Percentiles rank a stretch among this genome's conserved stretches.
Conservation (phyloP, 2,797 vertebrate genomes). For the Enteromius unitaeniatus region DNA sequence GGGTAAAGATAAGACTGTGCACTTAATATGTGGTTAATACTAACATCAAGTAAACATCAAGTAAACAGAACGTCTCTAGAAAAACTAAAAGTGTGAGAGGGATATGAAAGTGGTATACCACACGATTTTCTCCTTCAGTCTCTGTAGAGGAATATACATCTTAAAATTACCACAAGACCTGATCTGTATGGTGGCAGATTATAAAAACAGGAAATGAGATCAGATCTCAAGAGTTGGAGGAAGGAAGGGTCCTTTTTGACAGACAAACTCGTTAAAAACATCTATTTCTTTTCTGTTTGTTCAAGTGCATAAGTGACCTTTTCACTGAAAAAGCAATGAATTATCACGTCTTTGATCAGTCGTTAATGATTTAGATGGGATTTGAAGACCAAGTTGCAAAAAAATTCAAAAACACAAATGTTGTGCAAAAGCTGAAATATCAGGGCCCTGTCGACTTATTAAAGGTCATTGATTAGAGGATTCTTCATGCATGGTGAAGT, state of each 20-base stretch:
- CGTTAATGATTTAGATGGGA: background rate
- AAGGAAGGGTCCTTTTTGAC: background rate
- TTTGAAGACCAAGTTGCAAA: background rate
- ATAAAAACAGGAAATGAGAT: conserved; percentile 24
- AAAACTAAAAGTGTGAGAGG: background rate
- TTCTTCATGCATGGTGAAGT: background rate
- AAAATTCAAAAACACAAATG: background rate
- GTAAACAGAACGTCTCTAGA: background rate
- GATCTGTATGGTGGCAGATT: background rate
- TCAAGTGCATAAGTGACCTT: background rate
- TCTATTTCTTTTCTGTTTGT: background rate
- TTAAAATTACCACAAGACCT: background rate
- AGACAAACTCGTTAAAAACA: background rate
- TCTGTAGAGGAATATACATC: background rate
- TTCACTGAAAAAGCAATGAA: background rate
- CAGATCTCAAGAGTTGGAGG: background rate
- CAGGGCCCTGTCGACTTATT: background rate
- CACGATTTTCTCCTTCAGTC: background rate
- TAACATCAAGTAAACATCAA: too few species aligned
- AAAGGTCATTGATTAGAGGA: background rate
- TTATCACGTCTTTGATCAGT: background rate
- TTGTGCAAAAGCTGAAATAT: background rate
- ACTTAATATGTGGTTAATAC: background rate
- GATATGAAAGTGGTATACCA: background rate
- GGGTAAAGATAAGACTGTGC: background rate